A percentile compares a stretch with the other conserved stretches of the same genome.
These are phyloP conservation scores for Eidolon dupreanum DNA, from an alignment of 2,797 vertebrate species.

Conservation along the genomic window DNA sequence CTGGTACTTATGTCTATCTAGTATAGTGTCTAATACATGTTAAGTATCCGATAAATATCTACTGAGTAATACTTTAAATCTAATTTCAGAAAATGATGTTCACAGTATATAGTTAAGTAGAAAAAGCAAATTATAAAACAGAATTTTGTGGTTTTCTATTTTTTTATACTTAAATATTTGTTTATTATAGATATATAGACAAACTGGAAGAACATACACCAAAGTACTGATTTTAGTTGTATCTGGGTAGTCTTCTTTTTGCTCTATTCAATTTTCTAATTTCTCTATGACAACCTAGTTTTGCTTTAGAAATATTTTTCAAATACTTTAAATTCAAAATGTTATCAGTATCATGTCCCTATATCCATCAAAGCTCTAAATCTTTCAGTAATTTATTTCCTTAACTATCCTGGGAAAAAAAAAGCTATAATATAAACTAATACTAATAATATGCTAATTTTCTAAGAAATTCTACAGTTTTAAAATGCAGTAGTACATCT, in stretches of 20 bases:
- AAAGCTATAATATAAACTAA: neutral
- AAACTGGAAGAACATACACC: neutral
- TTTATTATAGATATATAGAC: neutral
- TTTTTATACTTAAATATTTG: neutral
- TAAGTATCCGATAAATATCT: neutral
- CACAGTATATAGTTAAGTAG: neutral
- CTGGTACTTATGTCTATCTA: neutral
- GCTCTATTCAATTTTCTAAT: neutral
- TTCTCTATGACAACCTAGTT: neutral
- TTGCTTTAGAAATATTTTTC: neutral
- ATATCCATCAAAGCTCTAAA: neutral
- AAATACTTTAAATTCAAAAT: neutral
- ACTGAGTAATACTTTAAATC: neutral
- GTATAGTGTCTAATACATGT: neutral
- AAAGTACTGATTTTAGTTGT: neutral
- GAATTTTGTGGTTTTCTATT: neutral
- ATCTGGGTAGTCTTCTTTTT: neutral
- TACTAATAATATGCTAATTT: neutral
- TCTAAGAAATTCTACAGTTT: neutral
- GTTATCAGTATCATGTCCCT: neutral
- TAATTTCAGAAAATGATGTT: neutral
- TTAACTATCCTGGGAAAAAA: neutral
- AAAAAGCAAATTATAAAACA: neutral
- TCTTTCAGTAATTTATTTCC: neutral
- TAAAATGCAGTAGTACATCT: neutral